phyloP scores from a whole-genome alignment of 2,113 vertebrate genomes.

The Rafetus swinhoei region DNA sequence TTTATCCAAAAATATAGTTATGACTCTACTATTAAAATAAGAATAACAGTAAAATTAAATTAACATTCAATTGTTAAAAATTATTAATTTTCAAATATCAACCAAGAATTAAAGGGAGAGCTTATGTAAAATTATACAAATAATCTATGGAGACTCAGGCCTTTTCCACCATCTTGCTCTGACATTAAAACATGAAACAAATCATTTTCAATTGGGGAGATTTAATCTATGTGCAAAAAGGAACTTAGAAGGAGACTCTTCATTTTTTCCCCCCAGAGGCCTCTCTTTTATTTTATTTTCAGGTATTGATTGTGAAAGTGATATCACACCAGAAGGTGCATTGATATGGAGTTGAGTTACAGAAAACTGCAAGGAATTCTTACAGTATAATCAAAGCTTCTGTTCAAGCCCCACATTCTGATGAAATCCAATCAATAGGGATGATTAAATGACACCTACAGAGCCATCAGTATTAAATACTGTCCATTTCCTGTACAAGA shows the following conservation, averaged over 20 bases:
- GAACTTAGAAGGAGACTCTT: conserved; percentile 56
- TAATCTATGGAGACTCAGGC: conserved; percentile 50
- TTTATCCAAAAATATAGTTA: conserved; percentile 70
- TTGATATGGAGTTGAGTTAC: conserved; percentile 82
- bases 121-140: conserved; percentile 78
- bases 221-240: conserved; percentile 75
- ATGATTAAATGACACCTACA: conserved; percentile 95
- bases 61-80: conserved; percentile 73
- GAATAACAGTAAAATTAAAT: conserved; percentile 66
- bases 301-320: conserved; percentile 92
- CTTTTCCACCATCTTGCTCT: neutral
- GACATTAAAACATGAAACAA: conserved; percentile 75
- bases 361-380: conserved; percentile 86
- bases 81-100: conserved; percentile 70
- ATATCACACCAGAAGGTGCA: conserved; percentile 91
- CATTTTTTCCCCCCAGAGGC: conserved; percentile 79
- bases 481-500: conserved; percentile 85
- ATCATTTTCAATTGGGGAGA: conserved; percentile 67
- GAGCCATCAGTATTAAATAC: conserved; percentile 92
- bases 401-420: conserved; percentile 84
- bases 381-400: conserved; percentile 89
- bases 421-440: conserved; percentile 90
- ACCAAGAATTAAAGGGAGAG: conserved; percentile 57
- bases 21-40: conserved; percentile 61
- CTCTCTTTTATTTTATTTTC: conserved; percentile 77